These are phyloP conservation scores for Selene dorsalis DNA, from an alignment of 2,797 vertebrate genomes.

Conservation along the genomic window DNA sequence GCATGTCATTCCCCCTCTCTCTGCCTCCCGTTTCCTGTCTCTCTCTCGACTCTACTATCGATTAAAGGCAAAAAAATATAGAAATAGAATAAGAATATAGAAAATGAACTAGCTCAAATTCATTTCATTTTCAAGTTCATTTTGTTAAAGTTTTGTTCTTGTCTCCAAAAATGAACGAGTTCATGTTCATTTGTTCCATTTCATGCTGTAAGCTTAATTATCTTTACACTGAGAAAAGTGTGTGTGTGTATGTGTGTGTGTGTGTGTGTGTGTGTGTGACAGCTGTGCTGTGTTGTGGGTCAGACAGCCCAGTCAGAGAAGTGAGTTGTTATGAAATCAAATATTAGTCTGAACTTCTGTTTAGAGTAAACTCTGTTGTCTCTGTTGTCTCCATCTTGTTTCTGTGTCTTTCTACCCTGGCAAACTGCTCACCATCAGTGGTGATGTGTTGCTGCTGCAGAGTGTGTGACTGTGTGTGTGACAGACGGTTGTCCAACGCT, in stretches of 20 bases:
- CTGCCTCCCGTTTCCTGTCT: no score
- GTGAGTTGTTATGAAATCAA: slow-evolving; percentile 21
- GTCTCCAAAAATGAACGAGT: no score
- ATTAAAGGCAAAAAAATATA: no score
- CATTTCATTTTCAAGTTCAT: no score
- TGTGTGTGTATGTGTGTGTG: background rate
- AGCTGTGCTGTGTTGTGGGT: slow-evolving; percentile 24
- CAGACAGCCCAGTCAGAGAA: background rate
- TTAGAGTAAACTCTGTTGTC: slow-evolving; percentile 6
- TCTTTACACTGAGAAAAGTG: background rate
- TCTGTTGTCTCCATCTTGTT: slow-evolving; percentile 8
- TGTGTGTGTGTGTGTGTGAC: background rate
- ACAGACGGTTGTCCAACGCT: no score
- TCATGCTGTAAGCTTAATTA: no score
- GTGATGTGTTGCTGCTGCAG: background rate
- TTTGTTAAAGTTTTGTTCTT: no score
- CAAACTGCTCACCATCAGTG: background rate
- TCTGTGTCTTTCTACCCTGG: background rate
- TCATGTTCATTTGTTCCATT: no score
- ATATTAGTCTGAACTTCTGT: slow-evolving; percentile 24
- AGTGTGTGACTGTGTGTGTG: background rate
- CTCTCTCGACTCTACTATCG: no score
- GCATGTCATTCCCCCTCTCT: no score
- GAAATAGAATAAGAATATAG: no score
- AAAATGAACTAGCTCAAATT: no score